Evolutionary conservation across 2,888 invertebrate species (phyloP).

Genomic region (Anodontia alba): DNA sequence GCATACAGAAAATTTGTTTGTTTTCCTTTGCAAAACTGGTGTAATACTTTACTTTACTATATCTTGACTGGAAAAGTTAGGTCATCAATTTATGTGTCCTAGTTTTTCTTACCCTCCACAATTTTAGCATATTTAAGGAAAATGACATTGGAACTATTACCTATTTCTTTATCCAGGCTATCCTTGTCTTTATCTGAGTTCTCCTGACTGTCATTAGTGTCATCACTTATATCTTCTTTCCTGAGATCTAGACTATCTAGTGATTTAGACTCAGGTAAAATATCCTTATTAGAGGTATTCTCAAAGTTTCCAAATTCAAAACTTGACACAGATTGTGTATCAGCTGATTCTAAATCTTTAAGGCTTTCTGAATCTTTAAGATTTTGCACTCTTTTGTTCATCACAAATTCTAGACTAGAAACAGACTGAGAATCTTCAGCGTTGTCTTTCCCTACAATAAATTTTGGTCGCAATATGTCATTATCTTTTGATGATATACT

Average conservation of each 20-base stretch:
- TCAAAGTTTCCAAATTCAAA: conserved; percentile 71
- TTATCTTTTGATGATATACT: conserved; percentile 63
- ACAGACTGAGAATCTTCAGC: conserved; percentile 81
- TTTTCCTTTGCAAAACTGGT: too few species aligned
- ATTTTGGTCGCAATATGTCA: conserved; percentile 46
- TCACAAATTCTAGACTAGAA: conserved; percentile 80
- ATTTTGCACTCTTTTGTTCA: conserved; percentile 57
- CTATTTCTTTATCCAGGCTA: conserved; percentile 31
- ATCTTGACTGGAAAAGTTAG: too few species aligned
- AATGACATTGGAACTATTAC: too few species aligned
- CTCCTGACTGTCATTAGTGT: conserved; percentile 32
- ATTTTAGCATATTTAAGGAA: too few species aligned
- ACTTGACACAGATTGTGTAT: conserved; percentile 77
- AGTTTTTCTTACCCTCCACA: too few species aligned
- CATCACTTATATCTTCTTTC: conserved; percentile 32
- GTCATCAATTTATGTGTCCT: too few species aligned
- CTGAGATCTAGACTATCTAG: conserved; percentile 81
- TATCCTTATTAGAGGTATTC: conserved; percentile 35
- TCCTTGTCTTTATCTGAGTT: conserved; percentile 34
- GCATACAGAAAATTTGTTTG: too few species aligned
- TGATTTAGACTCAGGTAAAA: conserved; percentile 77
- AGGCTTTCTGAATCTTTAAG: conserved; percentile 27
- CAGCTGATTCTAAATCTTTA: conserved; percentile 60
- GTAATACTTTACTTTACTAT: too few species aligned
- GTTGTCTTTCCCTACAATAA: conserved; percentile 39